Percentiles rank a stretch among this genome's conserved stretches.
Conservation (phyloP, 2,797 vertebrate genomes). For the Hirundo rustica region DNA sequence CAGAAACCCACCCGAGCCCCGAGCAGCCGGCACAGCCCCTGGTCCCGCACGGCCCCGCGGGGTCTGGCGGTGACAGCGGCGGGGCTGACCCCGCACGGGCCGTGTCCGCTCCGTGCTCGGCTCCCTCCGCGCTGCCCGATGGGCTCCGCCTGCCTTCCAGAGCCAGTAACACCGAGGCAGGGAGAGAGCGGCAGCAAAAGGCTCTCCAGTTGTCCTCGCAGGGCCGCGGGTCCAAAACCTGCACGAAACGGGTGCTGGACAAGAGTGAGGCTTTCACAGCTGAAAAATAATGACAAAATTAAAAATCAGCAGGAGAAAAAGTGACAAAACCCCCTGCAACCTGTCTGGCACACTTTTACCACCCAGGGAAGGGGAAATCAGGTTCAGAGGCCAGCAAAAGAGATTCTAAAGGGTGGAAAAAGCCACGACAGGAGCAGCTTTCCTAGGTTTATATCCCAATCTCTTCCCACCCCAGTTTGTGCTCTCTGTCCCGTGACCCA, state of each 20-base stretch:
- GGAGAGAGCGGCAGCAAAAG: neutral
- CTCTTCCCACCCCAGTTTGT: neutral
- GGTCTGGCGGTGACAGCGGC: neutral
- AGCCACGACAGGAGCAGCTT: accelerated
- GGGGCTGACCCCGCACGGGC: neutral
- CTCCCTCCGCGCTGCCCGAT: neutral
- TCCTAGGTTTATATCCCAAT: neutral
- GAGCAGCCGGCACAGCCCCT: accelerated
- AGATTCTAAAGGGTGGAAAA: neutral
- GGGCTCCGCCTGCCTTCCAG: constrained; percentile 49
- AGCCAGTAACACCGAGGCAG: neutral
- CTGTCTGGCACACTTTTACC: neutral
- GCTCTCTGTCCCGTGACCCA: neutral
- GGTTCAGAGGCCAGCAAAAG: neutral
- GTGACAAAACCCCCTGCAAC: neutral
- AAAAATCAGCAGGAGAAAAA: neutral
- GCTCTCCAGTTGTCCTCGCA: neutral
- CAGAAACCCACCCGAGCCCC: neutral
- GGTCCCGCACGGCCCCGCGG: too few species aligned
- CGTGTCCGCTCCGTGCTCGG: neutral
- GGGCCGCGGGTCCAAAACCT: neutral
- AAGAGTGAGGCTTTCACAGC: neutral
- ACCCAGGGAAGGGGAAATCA: neutral
- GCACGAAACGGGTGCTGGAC: neutral
- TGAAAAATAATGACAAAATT: neutral